Evolutionary conservation across 2,888 invertebrate genomes (phyloP).

Genomic region (Epinotia bilunana): DNA sequence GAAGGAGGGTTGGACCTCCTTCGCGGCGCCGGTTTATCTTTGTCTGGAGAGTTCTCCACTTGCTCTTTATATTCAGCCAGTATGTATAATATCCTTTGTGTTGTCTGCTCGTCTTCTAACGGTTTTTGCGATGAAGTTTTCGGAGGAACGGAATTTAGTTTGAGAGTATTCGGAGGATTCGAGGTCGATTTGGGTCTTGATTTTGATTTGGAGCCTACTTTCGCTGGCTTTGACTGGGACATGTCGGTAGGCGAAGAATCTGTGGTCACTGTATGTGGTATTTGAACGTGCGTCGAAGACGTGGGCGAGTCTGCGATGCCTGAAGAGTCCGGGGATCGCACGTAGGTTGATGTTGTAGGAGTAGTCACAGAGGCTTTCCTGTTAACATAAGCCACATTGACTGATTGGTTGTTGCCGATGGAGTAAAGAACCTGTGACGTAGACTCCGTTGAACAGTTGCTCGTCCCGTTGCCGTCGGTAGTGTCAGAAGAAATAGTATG

Average conservation of each 20-base stretch:
- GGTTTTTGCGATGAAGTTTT: conserved; percentile 87
- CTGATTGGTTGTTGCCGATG: conserved; percentile 67
- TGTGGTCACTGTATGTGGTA: conserved; percentile 67
- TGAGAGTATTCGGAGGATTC: conserved; percentile 84
- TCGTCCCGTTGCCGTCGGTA: conserved; percentile 59
- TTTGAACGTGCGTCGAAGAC: conserved; percentile 67
- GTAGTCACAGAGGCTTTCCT: conserved; percentile 71
- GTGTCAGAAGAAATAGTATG: conserved; percentile 63
- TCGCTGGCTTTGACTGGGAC: conserved; percentile 62
- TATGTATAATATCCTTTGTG: conserved; percentile 91
- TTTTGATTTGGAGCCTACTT: conserved; percentile 74
- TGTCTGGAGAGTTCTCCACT: conserved; percentile 91
- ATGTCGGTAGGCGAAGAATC: conserved; percentile 61
- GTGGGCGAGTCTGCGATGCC: conserved; percentile 69
- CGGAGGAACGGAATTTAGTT: conserved; percentile 86
- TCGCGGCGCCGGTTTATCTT: conserved; percentile 92
- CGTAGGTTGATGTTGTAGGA: conserved; percentile 67
- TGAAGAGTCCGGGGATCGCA: conserved; percentile 76
- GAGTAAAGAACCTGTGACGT: conserved; percentile 76
- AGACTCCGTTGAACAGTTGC: conserved; percentile 60
- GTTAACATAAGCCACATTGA: conserved; percentile 76
- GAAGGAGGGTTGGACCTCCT: conserved; percentile 90
- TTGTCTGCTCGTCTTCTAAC: conserved; percentile 92
- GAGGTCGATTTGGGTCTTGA: conserved; percentile 84
- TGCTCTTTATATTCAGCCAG: conserved; percentile 92